phyloP scores from a whole-genome alignment of 2,888 invertebrate species.

The Thelaira solivaga region DNA sequence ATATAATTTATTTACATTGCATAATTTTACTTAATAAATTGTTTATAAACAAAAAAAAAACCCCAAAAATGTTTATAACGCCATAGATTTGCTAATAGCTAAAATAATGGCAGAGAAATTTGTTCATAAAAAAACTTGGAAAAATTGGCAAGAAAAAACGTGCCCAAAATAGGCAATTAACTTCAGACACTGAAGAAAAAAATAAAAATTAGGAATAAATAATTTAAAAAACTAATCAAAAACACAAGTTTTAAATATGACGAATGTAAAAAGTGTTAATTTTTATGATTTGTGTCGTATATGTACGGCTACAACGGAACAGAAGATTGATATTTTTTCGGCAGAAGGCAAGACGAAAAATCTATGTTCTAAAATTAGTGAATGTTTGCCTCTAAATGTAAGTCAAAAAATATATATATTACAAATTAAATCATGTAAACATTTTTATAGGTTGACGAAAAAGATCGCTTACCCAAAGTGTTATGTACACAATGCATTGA shows the following conservation, averaged over 20 bases:
- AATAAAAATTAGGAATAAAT: neutral
- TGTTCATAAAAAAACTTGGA: neutral
- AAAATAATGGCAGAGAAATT: neutral
- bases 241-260: constrained; percentile 63
- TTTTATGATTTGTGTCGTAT: constrained; percentile 85
- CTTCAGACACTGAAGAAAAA: constrained; percentile 32
- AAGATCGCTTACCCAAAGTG: constrained; percentile 84
- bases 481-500: constrained; percentile 82
- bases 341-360: constrained; percentile 82
- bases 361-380: constrained; percentile 82
- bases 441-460: constrained; percentile 80
- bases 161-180: constrained; percentile 3
- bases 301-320: constrained; percentile 81
- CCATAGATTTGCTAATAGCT: neutral
- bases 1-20: constrained; percentile 52
- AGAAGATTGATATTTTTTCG: constrained; percentile 83
- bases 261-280: constrained; percentile 83
- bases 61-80: neutral
- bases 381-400: constrained; percentile 78
- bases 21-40: constrained; percentile 44
- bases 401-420: neutral
- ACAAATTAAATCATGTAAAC: neutral
- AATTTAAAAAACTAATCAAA: neutral
- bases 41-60: constrained; percentile 53
- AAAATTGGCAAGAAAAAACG: neutral